Base-by-base conservation (phyloP, 2,113 vertebrate species). In the Sinosuthora webbiana region DNA sequence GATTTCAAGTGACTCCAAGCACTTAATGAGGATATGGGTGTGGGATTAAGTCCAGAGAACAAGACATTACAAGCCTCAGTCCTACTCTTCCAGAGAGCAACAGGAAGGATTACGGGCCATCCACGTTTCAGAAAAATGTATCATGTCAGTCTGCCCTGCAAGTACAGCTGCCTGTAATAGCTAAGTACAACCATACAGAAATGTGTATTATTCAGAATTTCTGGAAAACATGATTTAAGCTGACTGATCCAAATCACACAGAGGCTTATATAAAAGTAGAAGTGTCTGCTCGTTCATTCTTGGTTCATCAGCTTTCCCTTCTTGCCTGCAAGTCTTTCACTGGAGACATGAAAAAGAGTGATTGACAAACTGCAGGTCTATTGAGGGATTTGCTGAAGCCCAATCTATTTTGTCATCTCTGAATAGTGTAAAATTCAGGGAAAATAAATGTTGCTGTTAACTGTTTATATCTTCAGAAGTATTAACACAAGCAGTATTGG, bases 301-400 rank as follows among this genome's bases (percentile, higher is more conserved):
- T 41, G 31, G 71, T 89, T 79, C 37, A 60, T 79, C 80, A 89
- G 63, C 87, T 88, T 83, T 87, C 39, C 35, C 17, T 79, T 80
- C 75, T 67, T 80, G 74, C 57, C 55, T 63, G 20, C 50, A 70
- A 71, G 44, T 90, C 88, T 81, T 95, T 89, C 64, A 75, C 0
- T 78, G 57, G 41, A 87, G 65, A 64, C 1, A 2, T 67, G 75
- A 93, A 85, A 78, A 89, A 90, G 60, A 88, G 31, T 44, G 87
- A 95, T 6, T 90, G 82, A 94, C 83, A 86, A 77, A 60, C 85
- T 86, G 59, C 42, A 74, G 16, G 47, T 92, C 77, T 89, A 64
- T 96, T 93, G 64, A 89, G 31, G 60, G 76, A 87, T 47, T 86
- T 90, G 68, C 44, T 81, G 73, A 92, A 94, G 83, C 60, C 56